A percentile compares a stretch with the other conserved stretches of the same genome.
phyloP scores from a whole-genome alignment of 2,113 vertebrate species.

The Poeciliopsis prolifica region DNA sequence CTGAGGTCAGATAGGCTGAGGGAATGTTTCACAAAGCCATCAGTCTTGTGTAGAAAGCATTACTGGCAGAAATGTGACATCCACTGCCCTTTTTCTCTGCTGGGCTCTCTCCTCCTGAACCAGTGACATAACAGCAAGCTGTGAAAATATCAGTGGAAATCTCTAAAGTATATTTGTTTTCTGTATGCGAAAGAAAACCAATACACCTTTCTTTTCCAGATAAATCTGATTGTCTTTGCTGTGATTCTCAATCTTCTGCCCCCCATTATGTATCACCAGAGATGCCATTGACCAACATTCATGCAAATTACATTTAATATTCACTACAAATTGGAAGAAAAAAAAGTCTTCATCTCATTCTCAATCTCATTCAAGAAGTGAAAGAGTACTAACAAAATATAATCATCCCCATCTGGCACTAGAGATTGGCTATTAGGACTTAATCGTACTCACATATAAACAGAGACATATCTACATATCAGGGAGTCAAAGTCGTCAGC shows the following conservation, averaged over 20 bases:
- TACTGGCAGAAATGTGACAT: slow-evolving; percentile 39
- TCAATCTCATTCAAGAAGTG: slow-evolving; percentile 13
- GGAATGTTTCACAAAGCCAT: slow-evolving; percentile 58
- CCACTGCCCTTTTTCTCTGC: slow-evolving; percentile 18
- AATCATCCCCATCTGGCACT: slow-evolving; percentile 38
- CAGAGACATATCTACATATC: slow-evolving; percentile 21
- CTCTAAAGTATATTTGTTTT: background rate
- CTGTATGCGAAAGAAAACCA: background rate
- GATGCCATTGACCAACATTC: background rate
- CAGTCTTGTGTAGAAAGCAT: slow-evolving; percentile 39
- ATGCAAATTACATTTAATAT: slow-evolving; percentile 12
- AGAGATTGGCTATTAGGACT: slow-evolving; percentile 43
- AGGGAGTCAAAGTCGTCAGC: slow-evolving; percentile 3
- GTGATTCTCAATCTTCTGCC: background rate
- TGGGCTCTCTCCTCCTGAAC: slow-evolving; percentile 25
- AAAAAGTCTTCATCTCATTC: slow-evolving; percentile 2
- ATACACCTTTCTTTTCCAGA: background rate
- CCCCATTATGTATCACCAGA: background rate
- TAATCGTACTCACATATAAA: slow-evolving; percentile 34
- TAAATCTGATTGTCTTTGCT: background rate
- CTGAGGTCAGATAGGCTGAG: slow-evolving; percentile 50
- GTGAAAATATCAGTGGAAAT: background rate
- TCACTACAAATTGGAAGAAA: slow-evolving; percentile 3
- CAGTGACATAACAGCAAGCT: slow-evolving; percentile 32
- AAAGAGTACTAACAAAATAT: slow-evolving; percentile 28